Evolutionary conservation across 2,797 vertebrate species (phyloP), one percentile per base, ranked within the genome.

Genomic region (Spea hammondii): DNA sequence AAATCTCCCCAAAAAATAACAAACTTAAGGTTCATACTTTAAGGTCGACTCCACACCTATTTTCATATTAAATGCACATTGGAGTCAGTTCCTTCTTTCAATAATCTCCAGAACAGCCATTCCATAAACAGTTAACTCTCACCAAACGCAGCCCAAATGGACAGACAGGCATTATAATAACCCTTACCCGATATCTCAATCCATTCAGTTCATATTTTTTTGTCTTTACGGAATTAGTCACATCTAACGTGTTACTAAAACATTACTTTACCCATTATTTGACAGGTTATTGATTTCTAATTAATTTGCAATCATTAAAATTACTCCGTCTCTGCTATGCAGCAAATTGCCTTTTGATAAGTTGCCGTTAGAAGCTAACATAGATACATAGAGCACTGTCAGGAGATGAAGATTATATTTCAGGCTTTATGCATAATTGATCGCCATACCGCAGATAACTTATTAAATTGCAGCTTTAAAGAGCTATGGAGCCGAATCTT

Each of bases 261-360:
- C 60, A 75, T 55, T 59, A 51, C 5, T 65, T 3, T 66, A 81
- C 72, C 53, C 48, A 53, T 17, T 72, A 67, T 81, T 72, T 81
- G 79, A 76, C 79, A 72, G 69, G 67, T n/a, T 81, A 81, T 81
- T 77, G 79, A 81, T 76, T 76, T 62, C 64, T 68, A 77, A 81
- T 81, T 81, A 81, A 81, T 81, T 67, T 77, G 69, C 74, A 67
- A 81, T 81, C 79, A 60, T 69, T 66, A 59, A 32, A 47, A 72
- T 54, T 50, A 51, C 79, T 77, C 79, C 57, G 32, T 67, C 17
- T 32, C 51, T 5, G 11, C 74, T 49, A 13, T 53, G 44, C 79
- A 77, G 74, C 77, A 81, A 81, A 81, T 81, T 81, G 79, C 45
- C 79, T 81, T 81, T 77, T 81, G 79, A 81, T 81, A 81, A 76